Evolutionary conservation across 1,140 invertebrate genomes (phyloP).

Genomic region (Zaprionus kolodkinae): DNA sequence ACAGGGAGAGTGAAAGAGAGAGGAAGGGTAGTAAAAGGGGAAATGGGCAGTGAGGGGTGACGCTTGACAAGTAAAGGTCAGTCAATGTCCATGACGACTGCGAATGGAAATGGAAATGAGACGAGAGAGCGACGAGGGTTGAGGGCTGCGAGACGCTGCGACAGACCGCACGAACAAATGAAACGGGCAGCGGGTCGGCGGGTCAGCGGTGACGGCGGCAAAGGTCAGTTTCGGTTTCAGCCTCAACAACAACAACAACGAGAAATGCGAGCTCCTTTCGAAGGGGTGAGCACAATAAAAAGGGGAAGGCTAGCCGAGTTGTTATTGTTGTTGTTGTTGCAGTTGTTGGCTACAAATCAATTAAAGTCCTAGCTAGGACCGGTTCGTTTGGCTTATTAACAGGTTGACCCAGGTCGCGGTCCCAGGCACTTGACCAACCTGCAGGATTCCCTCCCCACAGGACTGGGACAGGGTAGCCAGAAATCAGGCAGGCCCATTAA

Average conservation of each 20-base stretch:
- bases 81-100: constrained; percentile 74
- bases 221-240: constrained; percentile 74
- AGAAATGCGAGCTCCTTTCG: constrained; percentile 35
- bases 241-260: constrained; percentile 31
- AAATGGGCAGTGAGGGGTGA: constrained; percentile 5
- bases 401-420: constrained; percentile 62
- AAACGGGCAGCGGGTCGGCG: constrained; percentile 60
- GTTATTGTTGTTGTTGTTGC: constrained; percentile 30
- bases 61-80: constrained; percentile 73
- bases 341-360: constrained; percentile 65
- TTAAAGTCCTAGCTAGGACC: constrained; percentile 53
- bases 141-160: constrained; percentile 34
- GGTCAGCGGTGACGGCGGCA: constrained; percentile 49
- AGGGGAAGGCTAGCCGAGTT: constrained; percentile 18
- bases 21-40: neutral
- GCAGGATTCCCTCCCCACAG: neutral
- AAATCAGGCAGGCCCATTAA: constrained; percentile 68
- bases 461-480: neutral
- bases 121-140: neutral
- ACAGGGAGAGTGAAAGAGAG: neutral
- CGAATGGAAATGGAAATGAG: constrained; percentile 13
- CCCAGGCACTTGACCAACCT: constrained; percentile 1
- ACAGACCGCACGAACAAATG: constrained; percentile 75
- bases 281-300: constrained; percentile 36
- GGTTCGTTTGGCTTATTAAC: constrained; percentile 45